These are phyloP conservation scores for Sylvilagus floridanus DNA, from an alignment of 2,797 vertebrate genomes.

Conservation along the genomic window DNA sequence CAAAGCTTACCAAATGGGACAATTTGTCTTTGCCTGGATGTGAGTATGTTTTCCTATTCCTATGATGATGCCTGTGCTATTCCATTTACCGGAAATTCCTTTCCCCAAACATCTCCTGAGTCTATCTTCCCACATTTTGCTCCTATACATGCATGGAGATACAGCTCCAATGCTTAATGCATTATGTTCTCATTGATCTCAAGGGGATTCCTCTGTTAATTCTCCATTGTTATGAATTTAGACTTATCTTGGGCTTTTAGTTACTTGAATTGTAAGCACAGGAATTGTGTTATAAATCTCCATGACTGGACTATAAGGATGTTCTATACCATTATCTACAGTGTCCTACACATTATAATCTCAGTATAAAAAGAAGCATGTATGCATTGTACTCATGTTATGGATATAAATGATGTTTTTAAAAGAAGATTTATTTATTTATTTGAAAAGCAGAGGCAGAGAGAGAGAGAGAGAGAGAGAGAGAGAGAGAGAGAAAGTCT, in stretches of 20 bases:
- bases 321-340: neutral
- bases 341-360: neutral
- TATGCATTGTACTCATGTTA: neutral
- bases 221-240: neutral
- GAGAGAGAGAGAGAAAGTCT: too few relatives aligned
- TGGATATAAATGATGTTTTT: neutral
- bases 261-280: neutral
- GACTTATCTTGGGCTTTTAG: neutral
- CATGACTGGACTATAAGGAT: neutral
- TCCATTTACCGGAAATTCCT: neutral
- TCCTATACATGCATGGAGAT: neutral
- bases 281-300: neutral
- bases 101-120: neutral
- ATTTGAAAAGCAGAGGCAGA: too few relatives aligned
- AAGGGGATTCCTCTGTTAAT: neutral
- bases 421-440: neutral
- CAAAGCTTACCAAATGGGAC: neutral
- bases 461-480: too few relatives aligned
- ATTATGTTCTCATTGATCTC: neutral
- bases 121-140: neutral
- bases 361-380: neutral
- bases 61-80: neutral
- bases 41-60: neutral
- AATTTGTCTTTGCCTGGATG: neutral
- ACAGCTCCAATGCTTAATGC: neutral